A percentile compares a stretch with the other conserved stretches of the same genome.
Evolutionary conservation across 2,888 invertebrate genomes (phyloP).

Genomic region (Cephus sareptanus): DNA sequence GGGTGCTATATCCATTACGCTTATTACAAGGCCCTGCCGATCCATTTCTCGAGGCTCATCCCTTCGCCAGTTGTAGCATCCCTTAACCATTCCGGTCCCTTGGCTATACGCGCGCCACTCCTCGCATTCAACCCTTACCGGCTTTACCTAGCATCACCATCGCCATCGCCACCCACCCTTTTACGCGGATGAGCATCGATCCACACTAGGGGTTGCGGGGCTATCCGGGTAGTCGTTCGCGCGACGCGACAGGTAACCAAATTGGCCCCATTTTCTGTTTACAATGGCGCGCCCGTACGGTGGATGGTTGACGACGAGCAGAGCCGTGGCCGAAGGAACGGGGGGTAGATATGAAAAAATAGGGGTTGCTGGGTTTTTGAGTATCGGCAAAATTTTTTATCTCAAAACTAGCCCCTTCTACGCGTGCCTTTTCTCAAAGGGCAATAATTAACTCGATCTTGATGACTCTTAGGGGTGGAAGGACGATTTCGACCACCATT

Average conservation of each 20-base stretch:
- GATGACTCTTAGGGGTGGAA: not conserved
- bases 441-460: not conserved
- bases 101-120: constrained; percentile 15
- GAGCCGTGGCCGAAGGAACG: not conserved
- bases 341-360: not conserved
- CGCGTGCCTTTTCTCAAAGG: not conserved
- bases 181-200: constrained; percentile 63
- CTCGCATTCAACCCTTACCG: not conserved
- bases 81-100: constrained; percentile 37
- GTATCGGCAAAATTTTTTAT: not conserved
- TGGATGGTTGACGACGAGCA: not conserved
- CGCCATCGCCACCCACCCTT: constrained; percentile 54
- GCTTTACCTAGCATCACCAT: not conserved
- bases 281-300: not conserved
- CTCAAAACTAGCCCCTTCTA: not conserved
- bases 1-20: constrained; percentile 68
- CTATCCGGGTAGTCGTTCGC: constrained; percentile 20
- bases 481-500: not conserved
- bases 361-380: not conserved
- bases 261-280: constrained; percentile 35
- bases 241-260: constrained; percentile 44
- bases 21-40: constrained; percentile 61
- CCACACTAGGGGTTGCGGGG: constrained; percentile 44
- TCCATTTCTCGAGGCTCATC: constrained; percentile 49
- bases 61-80: constrained; percentile 23